Percentiles rank a stretch among this genome's conserved stretches.
phyloP scores from a whole-genome alignment of 2,113 vertebrate species.

The Gobio gobio region DNA sequence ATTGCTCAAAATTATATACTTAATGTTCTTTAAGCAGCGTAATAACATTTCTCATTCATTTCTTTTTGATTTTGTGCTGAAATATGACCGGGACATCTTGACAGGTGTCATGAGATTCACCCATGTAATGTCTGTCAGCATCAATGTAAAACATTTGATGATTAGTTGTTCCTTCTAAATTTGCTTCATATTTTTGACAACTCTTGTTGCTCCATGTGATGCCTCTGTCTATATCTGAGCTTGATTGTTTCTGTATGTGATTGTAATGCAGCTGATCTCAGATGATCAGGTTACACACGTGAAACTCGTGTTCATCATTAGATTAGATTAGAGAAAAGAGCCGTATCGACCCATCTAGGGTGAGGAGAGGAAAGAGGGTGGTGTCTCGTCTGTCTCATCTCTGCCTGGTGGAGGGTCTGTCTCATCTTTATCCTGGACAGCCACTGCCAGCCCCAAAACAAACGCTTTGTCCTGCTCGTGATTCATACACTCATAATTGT shows the following conservation, averaged over 20 bases:
- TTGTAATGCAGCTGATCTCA: neutral
- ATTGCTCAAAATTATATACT: neutral
- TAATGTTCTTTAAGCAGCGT: neutral
- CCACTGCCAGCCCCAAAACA: neutral
- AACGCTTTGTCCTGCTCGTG: constrained; percentile 4
- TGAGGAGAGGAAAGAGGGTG: constrained; percentile 5
- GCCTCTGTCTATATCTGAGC: neutral
- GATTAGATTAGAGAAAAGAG: constrained; percentile 17
- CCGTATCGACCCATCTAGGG: neutral
- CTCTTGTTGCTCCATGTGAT: neutral
- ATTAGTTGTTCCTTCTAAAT: neutral
- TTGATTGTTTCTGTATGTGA: neutral
- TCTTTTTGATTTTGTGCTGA: neutral
- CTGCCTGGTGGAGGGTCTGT: neutral
- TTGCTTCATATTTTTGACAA: neutral
- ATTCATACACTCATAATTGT: neutral
- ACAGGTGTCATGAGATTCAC: neutral
- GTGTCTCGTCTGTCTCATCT: neutral
- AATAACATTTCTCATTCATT: neutral
- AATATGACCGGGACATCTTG: neutral
- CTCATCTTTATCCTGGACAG: neutral
- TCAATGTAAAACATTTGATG: neutral
- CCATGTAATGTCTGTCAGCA: neutral
- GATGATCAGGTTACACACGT: constrained; percentile 9
- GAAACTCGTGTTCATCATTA: neutral